These are phyloP conservation scores for Timema cristinae DNA, from an alignment of 2,888 invertebrate species.

Conservation along the genomic window DNA sequence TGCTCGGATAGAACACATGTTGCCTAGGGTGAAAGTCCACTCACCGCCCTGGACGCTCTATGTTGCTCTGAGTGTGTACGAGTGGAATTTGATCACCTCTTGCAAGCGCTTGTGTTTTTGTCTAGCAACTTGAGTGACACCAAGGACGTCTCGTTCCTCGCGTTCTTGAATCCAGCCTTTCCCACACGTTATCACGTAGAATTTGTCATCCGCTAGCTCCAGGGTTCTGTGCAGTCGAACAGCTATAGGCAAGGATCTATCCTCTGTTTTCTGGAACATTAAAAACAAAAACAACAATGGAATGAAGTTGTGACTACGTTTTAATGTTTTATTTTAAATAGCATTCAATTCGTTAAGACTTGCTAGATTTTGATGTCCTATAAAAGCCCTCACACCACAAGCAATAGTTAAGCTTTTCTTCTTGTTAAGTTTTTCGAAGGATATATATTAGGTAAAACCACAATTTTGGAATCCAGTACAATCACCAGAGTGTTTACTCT, in stretches of 20 bases:
- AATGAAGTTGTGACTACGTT: no score
- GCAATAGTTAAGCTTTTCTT: no score
- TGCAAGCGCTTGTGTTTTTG: conserved; percentile 64
- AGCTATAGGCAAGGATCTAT: conserved; percentile 79
- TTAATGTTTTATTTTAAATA: no score
- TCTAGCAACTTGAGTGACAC: conserved; percentile 73
- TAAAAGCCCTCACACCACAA: no score
- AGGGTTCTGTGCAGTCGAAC: conserved; percentile 88
- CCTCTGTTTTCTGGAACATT: conserved; percentile 72
- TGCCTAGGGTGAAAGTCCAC: conserved; percentile 32
- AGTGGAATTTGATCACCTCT: conserved; percentile 76
- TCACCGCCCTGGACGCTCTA: conserved; percentile 81
- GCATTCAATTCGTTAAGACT: no score
- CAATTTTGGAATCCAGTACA: no score
- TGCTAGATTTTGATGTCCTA: no score
- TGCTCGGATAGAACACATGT: no score
- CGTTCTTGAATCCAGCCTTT: conserved; percentile 82
- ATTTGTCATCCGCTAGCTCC: conserved; percentile 89
- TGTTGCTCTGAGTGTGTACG: conserved; percentile 78
- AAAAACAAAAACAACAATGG: background rate
- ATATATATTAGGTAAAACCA: no score
- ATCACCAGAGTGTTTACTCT: no score
- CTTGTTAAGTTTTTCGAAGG: no score
- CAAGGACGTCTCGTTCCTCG: conserved; percentile 83
- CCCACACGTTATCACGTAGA: conserved; percentile 90